These are phyloP conservation scores for Trissolcus brochymenae DNA, from an alignment of 2,888 invertebrate genomes.

Conservation along the genomic window DNA sequence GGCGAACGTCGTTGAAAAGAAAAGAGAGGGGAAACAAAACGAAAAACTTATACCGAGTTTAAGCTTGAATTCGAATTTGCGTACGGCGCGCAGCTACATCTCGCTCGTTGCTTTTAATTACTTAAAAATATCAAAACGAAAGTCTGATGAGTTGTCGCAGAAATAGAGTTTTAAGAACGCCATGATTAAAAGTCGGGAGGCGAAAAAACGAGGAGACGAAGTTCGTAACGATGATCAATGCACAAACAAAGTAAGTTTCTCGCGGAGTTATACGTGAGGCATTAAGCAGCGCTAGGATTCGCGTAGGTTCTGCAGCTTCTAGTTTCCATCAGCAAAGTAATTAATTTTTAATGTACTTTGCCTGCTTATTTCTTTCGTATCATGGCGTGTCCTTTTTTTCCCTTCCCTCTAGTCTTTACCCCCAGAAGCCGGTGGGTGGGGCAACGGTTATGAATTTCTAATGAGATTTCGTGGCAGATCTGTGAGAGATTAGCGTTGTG, in stretches of 20 bases:
- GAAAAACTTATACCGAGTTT: slow-evolving; percentile 2
- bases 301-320: slow-evolving; percentile 66
- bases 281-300: slow-evolving; percentile 53
- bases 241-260: slow-evolving; percentile 55
- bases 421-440: slow-evolving; percentile 60
- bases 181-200: slow-evolving; percentile 51
- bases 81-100: slow-evolving; percentile 11
- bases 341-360: slow-evolving; percentile 77
- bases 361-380: slow-evolving; percentile 76
- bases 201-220: slow-evolving; percentile 29
- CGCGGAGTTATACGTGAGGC: slow-evolving; percentile 54
- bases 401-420: slow-evolving; percentile 42
- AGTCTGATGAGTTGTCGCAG: slow-evolving; percentile 51
- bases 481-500: slow-evolving; percentile 74
- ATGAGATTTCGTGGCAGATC: slow-evolving; percentile 76
- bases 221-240: slow-evolving; percentile 53
- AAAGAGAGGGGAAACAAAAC: no score
- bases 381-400: slow-evolving; percentile 68
- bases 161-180: slow-evolving; percentile 53
- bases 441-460: slow-evolving; percentile 76
- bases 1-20: no score
- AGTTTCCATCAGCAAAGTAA: slow-evolving; percentile 76
- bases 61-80: slow-evolving; percentile 4
- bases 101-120: slow-evolving; percentile 32
- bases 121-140: slow-evolving; percentile 48